Conservation (phyloP, 1,140 invertebrate genomes). For the Mercenaria mercenaria region DNA sequence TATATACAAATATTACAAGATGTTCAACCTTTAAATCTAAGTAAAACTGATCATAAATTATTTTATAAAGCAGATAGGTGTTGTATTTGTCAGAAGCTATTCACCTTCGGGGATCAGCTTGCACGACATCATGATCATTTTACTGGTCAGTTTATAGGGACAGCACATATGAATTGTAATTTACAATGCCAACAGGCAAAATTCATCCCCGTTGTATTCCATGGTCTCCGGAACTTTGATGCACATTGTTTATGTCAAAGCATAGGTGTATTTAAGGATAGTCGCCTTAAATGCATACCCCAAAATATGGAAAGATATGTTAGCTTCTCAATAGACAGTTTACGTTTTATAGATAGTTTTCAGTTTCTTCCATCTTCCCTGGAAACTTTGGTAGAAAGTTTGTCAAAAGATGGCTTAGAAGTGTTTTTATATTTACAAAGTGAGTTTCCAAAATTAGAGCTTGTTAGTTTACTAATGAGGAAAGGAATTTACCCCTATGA, state of each 20-base stretch:
- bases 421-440: constrained; percentile 37
- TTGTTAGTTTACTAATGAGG: constrained; percentile 27
- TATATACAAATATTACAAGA: too few species aligned
- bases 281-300: constrained; percentile 80
- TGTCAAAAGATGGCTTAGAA: constrained; percentile 34
- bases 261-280: constrained; percentile 73
- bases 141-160: constrained; percentile 27
- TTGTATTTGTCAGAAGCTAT: too few species aligned
- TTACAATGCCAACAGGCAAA: constrained; percentile 45
- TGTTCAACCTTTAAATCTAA: too few species aligned
- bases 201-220: constrained; percentile 83
- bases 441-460: constrained; percentile 22
- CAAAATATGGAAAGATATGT: constrained; percentile 83
- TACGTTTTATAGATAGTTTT: constrained; percentile 62
- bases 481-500: constrained; percentile 66
- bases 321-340: constrained; percentile 56
- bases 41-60: too few species aligned
- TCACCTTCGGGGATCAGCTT: too few species aligned
- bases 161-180: constrained; percentile 56
- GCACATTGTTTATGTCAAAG: constrained; percentile 80
- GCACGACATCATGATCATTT: too few species aligned
- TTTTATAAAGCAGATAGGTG: too few species aligned
- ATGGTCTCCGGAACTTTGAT: constrained; percentile 85
- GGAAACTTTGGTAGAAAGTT: constrained; percentile 42
- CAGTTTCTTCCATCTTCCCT: constrained; percentile 47